Base-by-base conservation (phyloP, 1,140 invertebrate species). In the Drosophila virilis region DNA sequence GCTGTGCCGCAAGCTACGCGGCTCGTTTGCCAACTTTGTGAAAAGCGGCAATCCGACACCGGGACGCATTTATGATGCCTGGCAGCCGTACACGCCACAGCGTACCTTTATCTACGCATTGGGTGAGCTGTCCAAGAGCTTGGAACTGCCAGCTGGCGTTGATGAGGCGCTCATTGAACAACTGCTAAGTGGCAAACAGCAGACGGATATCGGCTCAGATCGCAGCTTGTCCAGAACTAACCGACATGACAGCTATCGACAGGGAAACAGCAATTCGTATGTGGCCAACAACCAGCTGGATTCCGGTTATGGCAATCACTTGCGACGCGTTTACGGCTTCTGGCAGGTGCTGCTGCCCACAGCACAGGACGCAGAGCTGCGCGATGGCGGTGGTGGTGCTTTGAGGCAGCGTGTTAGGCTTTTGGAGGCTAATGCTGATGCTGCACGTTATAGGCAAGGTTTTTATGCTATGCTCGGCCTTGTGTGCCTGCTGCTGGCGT, bases 11-110 rank as follows among this genome's bases (percentile, higher is more conserved):
- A 80, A 93, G 64, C 92, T 95, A 61, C 94, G 94, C 71, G 92
- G 93, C 43, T 92, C 93, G 62, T 93, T 95, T 85, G 91, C 93
- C 2, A 95, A 94, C 83, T 96, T 96, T 73, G 92, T 95, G 2
- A 94, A 93, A 75, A 93, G 93, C 88, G 95, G 95, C 2, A 93
- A 93, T 88, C 93, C 93, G 4, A 95, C 94, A 9, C 93, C 94
- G 6, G 94, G 93, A 43, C 92, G 92, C 12, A 93, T 93, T 40
- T 93, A 93, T 40, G 93, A 94, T 22, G 90, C 92, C 12, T 96
- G 95, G 95, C 78, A 91, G 51, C 92, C 93, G n/a, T 95, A 95
- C 75, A 93, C 91, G n/a, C 66, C 82, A 1, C 91, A 93, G 6
- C 93, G 92, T 22, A 88, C 92, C 32, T 94, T 93, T 50, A 92